phyloP scores from a whole-genome alignment of 2,113 vertebrate genomes.

The Herpailurus yagouaroundi region DNA sequence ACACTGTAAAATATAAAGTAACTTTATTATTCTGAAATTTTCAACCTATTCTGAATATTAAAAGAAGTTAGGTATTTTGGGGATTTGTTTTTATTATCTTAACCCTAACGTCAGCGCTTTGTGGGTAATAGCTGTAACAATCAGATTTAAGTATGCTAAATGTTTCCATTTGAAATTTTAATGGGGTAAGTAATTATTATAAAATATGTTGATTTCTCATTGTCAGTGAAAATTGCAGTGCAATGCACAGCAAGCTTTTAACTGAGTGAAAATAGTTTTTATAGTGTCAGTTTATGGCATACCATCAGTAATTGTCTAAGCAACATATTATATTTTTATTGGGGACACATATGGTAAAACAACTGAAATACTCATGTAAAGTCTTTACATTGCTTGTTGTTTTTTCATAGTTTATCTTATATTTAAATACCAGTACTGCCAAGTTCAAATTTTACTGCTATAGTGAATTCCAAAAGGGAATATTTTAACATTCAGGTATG shows the following conservation, averaged over 20 bases:
- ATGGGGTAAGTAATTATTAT: conserved; percentile 56
- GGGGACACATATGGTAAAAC: background rate
- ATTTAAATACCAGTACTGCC: conserved; percentile 22
- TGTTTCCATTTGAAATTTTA: conserved; percentile 60
- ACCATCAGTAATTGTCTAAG: conserved; percentile 31
- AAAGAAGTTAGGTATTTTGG: background rate
- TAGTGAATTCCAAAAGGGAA: background rate
- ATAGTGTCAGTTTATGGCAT: conserved; percentile 40
- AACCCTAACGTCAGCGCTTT: background rate
- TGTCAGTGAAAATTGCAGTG: conserved; percentile 62
- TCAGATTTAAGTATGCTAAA: conserved; percentile 11
- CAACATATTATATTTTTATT: conserved; percentile 51
- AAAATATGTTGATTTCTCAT: conserved; percentile 70
- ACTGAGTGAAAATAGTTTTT: conserved; percentile 55
- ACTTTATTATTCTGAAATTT: background rate
- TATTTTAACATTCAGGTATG: conserved; percentile 24
- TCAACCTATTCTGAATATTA: background rate
- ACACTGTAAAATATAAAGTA: background rate
- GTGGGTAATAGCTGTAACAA: background rate
- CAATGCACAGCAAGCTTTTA: conserved; percentile 47
- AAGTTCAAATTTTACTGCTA: conserved; percentile 19
- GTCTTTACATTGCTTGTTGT: background rate
- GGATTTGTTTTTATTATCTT: conserved; percentile 17
- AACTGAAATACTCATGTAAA: conserved; percentile 49
- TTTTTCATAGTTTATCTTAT: conserved; percentile 16